Evolutionary conservation across 2,797 vertebrate species (phyloP).

Genomic region (Orientallactaga sibirica): DNA sequence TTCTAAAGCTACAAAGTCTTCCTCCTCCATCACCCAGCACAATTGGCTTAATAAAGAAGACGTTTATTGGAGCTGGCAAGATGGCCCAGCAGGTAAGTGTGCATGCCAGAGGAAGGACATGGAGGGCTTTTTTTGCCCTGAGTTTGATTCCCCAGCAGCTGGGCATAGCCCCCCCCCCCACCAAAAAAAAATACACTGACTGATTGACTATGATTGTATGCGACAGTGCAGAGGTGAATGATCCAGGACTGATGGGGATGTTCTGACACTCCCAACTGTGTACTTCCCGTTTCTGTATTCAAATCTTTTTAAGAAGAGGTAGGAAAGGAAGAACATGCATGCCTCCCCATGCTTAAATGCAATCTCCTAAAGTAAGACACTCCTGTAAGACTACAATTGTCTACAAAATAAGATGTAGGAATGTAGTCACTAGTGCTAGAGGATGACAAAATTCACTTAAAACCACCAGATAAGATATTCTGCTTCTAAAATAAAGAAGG

Average conservation of each 20-base stretch:
- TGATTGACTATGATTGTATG: background rate
- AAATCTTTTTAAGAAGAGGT: background rate
- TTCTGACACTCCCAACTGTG: background rate
- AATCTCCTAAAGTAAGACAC: background rate
- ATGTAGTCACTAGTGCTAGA: background rate
- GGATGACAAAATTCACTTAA: background rate
- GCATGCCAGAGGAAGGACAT: too few species aligned
- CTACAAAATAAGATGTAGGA: background rate
- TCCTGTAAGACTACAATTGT: fast-evolving
- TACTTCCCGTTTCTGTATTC: background rate
- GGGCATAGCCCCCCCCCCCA: too few species aligned
- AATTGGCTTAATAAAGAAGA: background rate
- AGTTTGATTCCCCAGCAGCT: too few species aligned
- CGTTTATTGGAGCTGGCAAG: background rate
- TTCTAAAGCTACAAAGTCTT: background rate
- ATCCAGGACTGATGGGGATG: too few species aligned
- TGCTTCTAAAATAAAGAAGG: background rate
- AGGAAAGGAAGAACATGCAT: background rate
- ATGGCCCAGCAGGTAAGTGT: too few species aligned
- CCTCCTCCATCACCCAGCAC: background rate
- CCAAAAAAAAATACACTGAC: too few species aligned
- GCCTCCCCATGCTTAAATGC: background rate
- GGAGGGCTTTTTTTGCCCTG: too few species aligned
- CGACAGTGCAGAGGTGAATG: background rate
- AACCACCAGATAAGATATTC: background rate